phyloP scores from a whole-genome alignment of 2,888 invertebrate species.

The Campoplex capitator region DNA sequence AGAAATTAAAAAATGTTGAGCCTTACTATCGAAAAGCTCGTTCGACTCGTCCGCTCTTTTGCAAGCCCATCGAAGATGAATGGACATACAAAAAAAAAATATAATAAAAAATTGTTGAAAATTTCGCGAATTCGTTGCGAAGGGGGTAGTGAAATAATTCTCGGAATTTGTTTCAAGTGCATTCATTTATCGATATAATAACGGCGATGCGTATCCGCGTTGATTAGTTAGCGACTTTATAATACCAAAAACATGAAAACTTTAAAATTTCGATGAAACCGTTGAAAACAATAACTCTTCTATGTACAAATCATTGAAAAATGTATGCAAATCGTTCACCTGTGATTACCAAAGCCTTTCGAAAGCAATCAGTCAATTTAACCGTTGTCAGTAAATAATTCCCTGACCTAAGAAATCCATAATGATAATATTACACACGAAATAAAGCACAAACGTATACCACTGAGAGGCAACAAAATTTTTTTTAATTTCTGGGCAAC shows the following conservation, averaged over 20 bases:
- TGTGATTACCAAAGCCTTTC: not conserved
- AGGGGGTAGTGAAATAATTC: not conserved
- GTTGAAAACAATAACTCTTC: not conserved
- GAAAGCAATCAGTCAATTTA: not conserved
- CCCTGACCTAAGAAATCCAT: too few relatives aligned
- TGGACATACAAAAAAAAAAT: conserved; percentile 27
- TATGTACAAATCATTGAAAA: not conserved
- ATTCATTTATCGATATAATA: not conserved
- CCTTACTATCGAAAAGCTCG: conserved; percentile 1
- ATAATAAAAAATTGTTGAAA: not conserved
- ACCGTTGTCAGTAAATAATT: not conserved
- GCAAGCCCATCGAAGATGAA: conserved; percentile 37
- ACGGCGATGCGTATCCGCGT: not conserved
- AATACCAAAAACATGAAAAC: conserved; percentile 11
- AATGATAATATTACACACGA: not conserved
- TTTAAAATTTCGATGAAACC: not conserved
- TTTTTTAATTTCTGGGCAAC: conserved; percentile 23
- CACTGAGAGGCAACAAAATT: not conserved
- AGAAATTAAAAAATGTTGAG: not conserved
- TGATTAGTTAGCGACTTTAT: conserved; percentile 50
- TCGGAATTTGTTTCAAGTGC: not conserved
- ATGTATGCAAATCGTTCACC: conserved; percentile 44
- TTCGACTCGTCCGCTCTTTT: conserved; percentile 51
- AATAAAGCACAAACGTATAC: conserved; percentile 20
- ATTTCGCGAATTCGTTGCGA: not conserved